Evolutionary conservation across 2,888 invertebrate genomes (phyloP).

Genomic region (Agrochola macilenta): DNA sequence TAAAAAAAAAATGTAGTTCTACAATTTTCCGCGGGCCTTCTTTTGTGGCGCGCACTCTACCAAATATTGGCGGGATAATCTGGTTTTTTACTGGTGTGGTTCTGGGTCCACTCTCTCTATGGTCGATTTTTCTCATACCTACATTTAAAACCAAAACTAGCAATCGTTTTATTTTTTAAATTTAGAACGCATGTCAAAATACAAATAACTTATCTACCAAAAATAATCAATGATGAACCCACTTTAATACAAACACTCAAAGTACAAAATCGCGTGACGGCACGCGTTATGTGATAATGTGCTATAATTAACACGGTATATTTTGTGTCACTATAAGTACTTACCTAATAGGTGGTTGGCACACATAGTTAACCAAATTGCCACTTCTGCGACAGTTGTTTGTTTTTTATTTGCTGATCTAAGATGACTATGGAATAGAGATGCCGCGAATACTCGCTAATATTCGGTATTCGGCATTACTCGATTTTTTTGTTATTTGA

Average conservation of each 20-base stretch:
- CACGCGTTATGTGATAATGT: slow-evolving; percentile 71
- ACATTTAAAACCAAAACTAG: background rate
- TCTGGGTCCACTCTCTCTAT: no score
- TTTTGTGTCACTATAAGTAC: slow-evolving; percentile 39
- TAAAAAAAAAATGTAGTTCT: no score
- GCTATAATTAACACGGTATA: slow-evolving; percentile 71
- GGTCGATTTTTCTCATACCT: background rate
- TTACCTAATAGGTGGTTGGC: slow-evolving; percentile 22
- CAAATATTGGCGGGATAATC: no score
- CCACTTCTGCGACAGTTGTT: slow-evolving; percentile 42
- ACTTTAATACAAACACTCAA: slow-evolving; percentile 44
- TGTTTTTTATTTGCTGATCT: slow-evolving; percentile 50
- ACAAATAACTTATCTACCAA: background rate
- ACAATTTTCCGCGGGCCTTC: no score
- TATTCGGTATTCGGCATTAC: no score
- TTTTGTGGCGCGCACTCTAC: no score
- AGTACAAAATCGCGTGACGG: slow-evolving; percentile 71
- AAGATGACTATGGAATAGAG: slow-evolving; percentile 30
- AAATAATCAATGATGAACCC: slow-evolving; percentile 18
- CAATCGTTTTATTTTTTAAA: background rate
- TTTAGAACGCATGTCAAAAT: background rate
- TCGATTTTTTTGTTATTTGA: no score
- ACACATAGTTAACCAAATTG: slow-evolving; percentile 51
- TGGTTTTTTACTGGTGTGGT: background rate
- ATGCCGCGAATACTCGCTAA: no score